Evolutionary conservation across 2,797 vertebrate species (phyloP).

Genomic region (Cyprinodon diabolis): DNA sequence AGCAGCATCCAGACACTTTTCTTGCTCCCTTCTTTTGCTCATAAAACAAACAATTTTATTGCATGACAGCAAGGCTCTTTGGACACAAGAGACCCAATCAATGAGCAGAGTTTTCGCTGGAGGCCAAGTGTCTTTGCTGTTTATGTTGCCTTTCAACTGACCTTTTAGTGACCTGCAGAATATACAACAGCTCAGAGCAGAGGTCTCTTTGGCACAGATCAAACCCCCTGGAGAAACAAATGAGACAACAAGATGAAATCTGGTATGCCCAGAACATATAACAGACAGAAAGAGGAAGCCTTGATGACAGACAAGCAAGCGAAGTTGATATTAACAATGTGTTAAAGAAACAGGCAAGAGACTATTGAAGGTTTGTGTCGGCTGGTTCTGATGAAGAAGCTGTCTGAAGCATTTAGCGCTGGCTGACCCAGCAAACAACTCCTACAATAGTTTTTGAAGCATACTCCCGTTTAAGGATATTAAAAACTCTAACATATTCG

Average conservation of each 20-base stretch:
- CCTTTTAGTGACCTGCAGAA: constrained; percentile 51
- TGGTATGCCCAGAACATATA: constrained; percentile 35
- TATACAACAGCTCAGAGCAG: constrained; percentile 31
- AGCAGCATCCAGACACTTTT: neutral
- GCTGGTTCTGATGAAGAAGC: constrained; percentile 34
- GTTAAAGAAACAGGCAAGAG: constrained; percentile 16
- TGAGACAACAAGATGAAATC: constrained; percentile 25
- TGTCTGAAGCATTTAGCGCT: constrained; percentile 22
- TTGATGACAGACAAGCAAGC: constrained; percentile 38
- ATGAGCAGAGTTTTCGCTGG: constrained; percentile 27
- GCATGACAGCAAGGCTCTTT: constrained; percentile 10
- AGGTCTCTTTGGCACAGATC: constrained; percentile 39
- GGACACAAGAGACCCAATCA: constrained; percentile 30
- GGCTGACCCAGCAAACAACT: constrained; percentile 17
- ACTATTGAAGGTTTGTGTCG: constrained; percentile 1
- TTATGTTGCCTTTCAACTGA: constrained; percentile 45
- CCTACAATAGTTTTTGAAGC: constrained; percentile 24
- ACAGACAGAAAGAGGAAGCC: constrained; percentile 28
- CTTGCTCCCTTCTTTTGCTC: neutral
- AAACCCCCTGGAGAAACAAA: constrained; percentile 45
- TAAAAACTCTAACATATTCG: constrained; percentile 33
- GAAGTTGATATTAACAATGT: constrained; percentile 19
- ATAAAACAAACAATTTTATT: constrained; percentile 14
- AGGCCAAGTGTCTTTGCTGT: constrained; percentile 51
- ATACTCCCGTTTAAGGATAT: constrained; percentile 30